Base-by-base conservation (phyloP, 23 tunicate genomes). In the Ciona savignyi region DNA sequence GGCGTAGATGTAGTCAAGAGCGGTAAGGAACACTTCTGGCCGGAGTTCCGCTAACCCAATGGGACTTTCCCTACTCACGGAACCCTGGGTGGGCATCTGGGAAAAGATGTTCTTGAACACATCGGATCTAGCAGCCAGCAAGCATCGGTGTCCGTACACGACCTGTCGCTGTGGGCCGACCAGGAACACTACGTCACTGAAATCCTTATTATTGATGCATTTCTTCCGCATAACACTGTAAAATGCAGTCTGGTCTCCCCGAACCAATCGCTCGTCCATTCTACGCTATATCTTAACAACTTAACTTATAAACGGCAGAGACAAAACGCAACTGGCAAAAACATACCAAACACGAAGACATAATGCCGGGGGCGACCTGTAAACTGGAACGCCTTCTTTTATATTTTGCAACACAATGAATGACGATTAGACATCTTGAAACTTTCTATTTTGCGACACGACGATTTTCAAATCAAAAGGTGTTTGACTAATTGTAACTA, bases 231-330 rank as follows among this genome's bases (percentile, higher is more conserved):
- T 92, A 42, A 84, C 65, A 67, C 90, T 84, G 65, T 92, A 92
- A 77, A 92, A 92, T 28, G 98, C 80, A 1, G 90, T 92, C 72
- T 85, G 98, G 63, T 92, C 98, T 19, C 98, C 98, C 27, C 91
- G 90, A 70, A 92, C 89, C 29, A 92, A 60, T 25, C 78, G 80
- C 66, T 92, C 98, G 62, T 80, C 86, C 91, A 77, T 85, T 6
- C 15, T 15, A 6, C 15, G 9, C 15, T 42, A 42, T 42, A 42
- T n/a, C n/a, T n/a, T n/a, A n/a, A n/a, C n/a, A n/a, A n/a, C n/a
- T 42, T 42, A 42, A 42, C 56, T 6, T 6, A 9, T 42, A 42
- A 6, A 42, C 56, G 15, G 56, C 15, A 42, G 9, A 15, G 15
- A 42, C 56, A 42, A 15, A 42, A 42, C 56, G 15, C 56, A 15